Base-by-base conservation (phyloP, 35 echinoderm and acorn worm species). In the Apostichopus parvimensis region DNA sequence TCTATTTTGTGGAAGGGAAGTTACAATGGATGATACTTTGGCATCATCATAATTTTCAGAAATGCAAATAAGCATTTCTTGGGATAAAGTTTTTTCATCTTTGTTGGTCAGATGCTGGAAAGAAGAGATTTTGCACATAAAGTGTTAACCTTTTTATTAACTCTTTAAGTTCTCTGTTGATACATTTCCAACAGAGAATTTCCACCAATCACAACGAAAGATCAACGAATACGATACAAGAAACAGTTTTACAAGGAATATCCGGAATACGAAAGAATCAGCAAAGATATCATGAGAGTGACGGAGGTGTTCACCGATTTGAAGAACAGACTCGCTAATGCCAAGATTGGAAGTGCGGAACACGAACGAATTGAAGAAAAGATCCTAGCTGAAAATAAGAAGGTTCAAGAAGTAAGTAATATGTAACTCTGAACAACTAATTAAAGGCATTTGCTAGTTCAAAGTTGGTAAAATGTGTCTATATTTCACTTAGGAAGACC, bases 211-310 rank as follows among this genome's bases (percentile, higher is more conserved):
- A 93, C 94, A 18, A 77, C 91, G 4, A 57, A 85, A 7, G 96
- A 95, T 57, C 96, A 98, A 77, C 79, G 94, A 71, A 82, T 62
- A 11, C 65, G 57, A 76, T 98, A 98, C 78, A 98, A 95, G 66
- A 90, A 95, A 15, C 83, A 91, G 6, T 98, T 98, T 79, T 95
- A 95, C 58, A 81, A 64, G 23, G 94, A 95, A n/a, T 98, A 98
- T 61, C 88, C 89, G 1, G 87, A 95, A 21, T 98, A 98, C 57
- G 77, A 86, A 24, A 82, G 92, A 57, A 45, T 93, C 18, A 87
- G 94, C 87, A 86, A 94, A 75, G 87, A 90, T 25, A 90, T 97
- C 11, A 93, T 92, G 75, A 77, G 73, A 34, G 92, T 94, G 12
- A 88, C 57, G 4, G 28, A 70, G 60, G 55, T 89, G 56, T 96